Evolutionary conservation across 2,888 invertebrate genomes (phyloP).

Genomic region (Ichneumon xanthorius): DNA sequence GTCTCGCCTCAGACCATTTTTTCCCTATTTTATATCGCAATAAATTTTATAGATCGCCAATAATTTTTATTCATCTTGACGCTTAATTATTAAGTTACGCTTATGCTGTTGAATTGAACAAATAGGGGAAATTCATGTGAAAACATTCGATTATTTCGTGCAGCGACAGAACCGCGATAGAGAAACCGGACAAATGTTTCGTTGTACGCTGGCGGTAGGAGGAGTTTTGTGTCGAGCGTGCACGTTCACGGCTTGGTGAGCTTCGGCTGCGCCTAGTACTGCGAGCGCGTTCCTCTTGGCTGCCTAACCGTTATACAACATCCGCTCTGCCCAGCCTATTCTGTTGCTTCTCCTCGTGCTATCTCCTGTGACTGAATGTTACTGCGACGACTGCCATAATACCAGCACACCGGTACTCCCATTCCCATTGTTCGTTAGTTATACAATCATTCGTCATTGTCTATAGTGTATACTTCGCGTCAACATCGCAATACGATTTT

Average conservation of each 20-base stretch:
- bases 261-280: slow-evolving; percentile 51
- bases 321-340: slow-evolving; percentile 83
- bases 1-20: too few species aligned
- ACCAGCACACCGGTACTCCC: slow-evolving; percentile 72
- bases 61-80: too few species aligned
- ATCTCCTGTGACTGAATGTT: slow-evolving; percentile 51
- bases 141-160: neutral
- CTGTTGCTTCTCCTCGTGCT: slow-evolving; percentile 69
- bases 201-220: slow-evolving; percentile 4
- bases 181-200: slow-evolving; percentile 21
- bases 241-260: slow-evolving; percentile 60
- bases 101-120: neutral
- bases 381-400: slow-evolving; percentile 63
- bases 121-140: neutral
- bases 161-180: slow-evolving; percentile 1
- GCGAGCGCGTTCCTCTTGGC: slow-evolving; percentile 83
- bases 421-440: slow-evolving; percentile 83
- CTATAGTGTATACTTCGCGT: slow-evolving; percentile 30
- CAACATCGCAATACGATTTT: slow-evolving; percentile 47
- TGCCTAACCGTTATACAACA: slow-evolving; percentile 85
- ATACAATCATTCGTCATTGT: slow-evolving; percentile 77
- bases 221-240: slow-evolving; percentile 29
- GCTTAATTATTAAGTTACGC: neutral
- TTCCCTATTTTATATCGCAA: too few species aligned
- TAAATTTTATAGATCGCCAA: too few species aligned